Conservation (phyloP, 2,888 invertebrate genomes). For the Odontocolon sp. region DNA sequence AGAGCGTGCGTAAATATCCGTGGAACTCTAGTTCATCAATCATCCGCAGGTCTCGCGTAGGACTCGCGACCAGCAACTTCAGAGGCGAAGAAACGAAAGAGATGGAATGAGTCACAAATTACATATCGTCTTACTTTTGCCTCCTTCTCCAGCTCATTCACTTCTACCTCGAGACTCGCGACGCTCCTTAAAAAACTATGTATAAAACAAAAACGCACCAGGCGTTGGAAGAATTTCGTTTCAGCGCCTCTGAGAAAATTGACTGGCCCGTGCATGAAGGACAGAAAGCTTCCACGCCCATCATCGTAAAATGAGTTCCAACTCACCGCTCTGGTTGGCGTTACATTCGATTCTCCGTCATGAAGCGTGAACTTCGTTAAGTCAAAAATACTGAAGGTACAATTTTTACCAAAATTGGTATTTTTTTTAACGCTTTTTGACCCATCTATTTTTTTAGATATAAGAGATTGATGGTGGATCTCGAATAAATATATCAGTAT, state of each 20-base stretch:
- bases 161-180: slow-evolving; percentile 13
- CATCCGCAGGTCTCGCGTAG: slow-evolving; percentile 66
- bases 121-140: slow-evolving; percentile 68
- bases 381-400: not conserved
- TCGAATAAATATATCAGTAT: slow-evolving; percentile 42
- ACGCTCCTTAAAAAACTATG: slow-evolving; percentile 37
- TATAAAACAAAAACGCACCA: not conserved
- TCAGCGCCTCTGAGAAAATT: slow-evolving; percentile 50
- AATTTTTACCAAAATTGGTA: not conserved
- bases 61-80: slow-evolving; percentile 36
- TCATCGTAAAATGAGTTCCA: too few species aligned
- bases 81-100: slow-evolving; percentile 39
- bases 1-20: slow-evolving; percentile 73
- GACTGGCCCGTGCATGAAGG: not conserved
- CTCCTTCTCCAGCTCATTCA: slow-evolving; percentile 7
- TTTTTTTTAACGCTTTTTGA: slow-evolving; percentile 1
- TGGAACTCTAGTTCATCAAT: slow-evolving; percentile 75
- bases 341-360: not conserved
- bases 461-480: slow-evolving; percentile 25
- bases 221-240: slow-evolving; percentile 46
- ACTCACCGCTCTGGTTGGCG: too few species aligned
- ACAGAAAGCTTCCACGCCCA: not conserved
- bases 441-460: not conserved
- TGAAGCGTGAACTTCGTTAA: too few species aligned
- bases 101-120: slow-evolving; percentile 68